Percentiles rank a stretch among this genome's conserved stretches.
Evolutionary conservation across 92 coral and sea anemone species (phyloP).

Genomic region (Porites evermanni): DNA sequence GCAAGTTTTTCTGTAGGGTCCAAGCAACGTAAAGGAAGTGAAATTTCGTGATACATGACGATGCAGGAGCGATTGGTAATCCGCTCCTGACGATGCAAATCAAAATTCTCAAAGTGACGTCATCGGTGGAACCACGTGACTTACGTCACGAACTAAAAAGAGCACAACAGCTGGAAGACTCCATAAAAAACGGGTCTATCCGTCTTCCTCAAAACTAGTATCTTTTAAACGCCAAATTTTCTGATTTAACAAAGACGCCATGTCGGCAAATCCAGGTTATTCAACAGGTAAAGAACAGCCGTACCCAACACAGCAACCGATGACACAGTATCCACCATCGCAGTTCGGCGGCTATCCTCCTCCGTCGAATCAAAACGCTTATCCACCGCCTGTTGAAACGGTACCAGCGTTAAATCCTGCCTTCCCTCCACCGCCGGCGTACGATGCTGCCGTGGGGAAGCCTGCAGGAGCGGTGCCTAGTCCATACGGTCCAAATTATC

Average conservation of each 20-base stretch:
- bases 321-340: conserved; percentile 53
- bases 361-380: conserved; percentile 42
- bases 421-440: conserved; percentile 72
- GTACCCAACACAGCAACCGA: conserved; percentile 11
- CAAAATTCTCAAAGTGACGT: neutral
- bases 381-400: conserved; percentile 57
- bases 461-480: conserved; percentile 7
- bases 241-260: neutral
- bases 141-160: conserved; percentile 6
- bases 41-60: neutral
- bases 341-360: conserved; percentile 29
- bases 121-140: conserved; percentile 10
- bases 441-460: conserved; percentile 53
- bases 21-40: neutral
- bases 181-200: too few species aligned
- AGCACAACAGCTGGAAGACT: neutral
- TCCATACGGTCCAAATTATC: conserved; percentile 5
- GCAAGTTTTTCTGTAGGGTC: too few species aligned
- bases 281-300: conserved; percentile 30
- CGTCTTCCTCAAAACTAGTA: too few species aligned
- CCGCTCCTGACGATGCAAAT: neutral
- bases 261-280: conserved; percentile 30
- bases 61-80: neutral
- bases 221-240: neutral
- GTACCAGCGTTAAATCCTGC: conserved; percentile 26